Evolutionary conservation across 1,140 invertebrate species (phyloP), one percentile per base, ranked within the genome.

Genomic region (Pachyrhynchus sulphureomaculatus): DNA sequence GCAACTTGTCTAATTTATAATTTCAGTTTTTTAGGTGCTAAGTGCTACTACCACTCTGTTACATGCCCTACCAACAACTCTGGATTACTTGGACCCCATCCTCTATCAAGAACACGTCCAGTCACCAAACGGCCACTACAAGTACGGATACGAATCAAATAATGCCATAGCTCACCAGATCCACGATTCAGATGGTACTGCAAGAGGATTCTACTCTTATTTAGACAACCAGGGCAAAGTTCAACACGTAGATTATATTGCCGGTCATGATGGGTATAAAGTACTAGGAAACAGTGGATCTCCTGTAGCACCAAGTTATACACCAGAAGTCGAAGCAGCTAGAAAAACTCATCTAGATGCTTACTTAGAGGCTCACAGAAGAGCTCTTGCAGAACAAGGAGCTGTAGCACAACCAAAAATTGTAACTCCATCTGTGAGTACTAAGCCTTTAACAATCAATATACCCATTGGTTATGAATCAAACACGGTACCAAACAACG

Each of bases 251-350:
- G 18, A 45, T 5, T 45, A 45, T n/a, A 24, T 17, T 23, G 42
- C 20, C 4, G 17, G 42, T 23, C 20, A 23, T 17, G 42, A 45
- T 23, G 42, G 42, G 5, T 45, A 45, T 18, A 45, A 45, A 17
- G 42, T 45, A 18, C 1, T 45, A 13, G 34, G n/a, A 37, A 37
- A 18, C n/a, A 37, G 6, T 13, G n/a, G 5, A n/a, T 18, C 13
- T 1, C 34, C 2, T n/a, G n/a, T 13, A 37, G 13, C 37, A 41
- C 37, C 37, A 1, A 10, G 15, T 2, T 45, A 45, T 29, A 45
- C 42, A 20, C 12, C 42, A 45, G 42, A 45, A 45, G 42, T 45
- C 18, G 15, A 23, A 18, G 42, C 42, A 15, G 42, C 42, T 15
- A 45, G 42, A 45, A 45, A 45, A 20, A 18, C 42, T 9, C 42